Base-by-base conservation (phyloP, 2,888 invertebrate species). In the Ophioninae sp. region DNA sequence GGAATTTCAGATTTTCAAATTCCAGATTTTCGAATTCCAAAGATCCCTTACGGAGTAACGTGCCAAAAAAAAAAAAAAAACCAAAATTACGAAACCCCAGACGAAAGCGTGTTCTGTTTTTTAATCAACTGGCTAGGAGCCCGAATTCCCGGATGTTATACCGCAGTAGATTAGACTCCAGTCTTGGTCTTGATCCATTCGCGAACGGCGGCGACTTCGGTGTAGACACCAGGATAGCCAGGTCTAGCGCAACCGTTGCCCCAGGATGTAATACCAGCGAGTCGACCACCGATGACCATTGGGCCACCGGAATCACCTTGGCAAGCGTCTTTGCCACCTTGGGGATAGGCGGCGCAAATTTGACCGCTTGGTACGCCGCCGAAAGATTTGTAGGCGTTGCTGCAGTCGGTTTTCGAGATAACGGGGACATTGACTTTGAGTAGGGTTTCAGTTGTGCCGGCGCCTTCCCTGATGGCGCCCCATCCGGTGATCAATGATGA, bases 301-400 rank as follows among this genome's bases (percentile, higher is more conserved):
- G 90, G 90, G 20, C 90, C 90, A 74, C 90, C 90, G 23, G 90
- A 90, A 75, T 90, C 90, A 73, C 90, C 89, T 61, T 88, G 88
- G 79, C 89, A 89, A 7, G 89, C 85, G 67, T 87, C 89, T 30
- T 86, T 94, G 37, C 95, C 95, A 6, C 95, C 95, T 83, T 93
- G 92, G 1, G 93, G 91, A 1, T 90, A 90, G 0, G 95, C 95
- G n/a, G 95, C 95, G 88, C 95, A 95, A 7, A 95, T 94, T 5
- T 92, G 93, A 0, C 94, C 93, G 1, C 91, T 90, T 3, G 90
- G 89, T 6, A 89, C 44, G n/a, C 88, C 89, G 22, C 87, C 87
- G 59, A 64, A 87, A 3, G 23, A 6, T 1, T 13, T 17, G 87
- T 95, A 95, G 0, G 94, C 94, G 0, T 91, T 88, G 5, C 90